phyloP scores from a whole-genome alignment of 2,113 vertebrate genomes.

The Rhinoderma darwinii region DNA sequence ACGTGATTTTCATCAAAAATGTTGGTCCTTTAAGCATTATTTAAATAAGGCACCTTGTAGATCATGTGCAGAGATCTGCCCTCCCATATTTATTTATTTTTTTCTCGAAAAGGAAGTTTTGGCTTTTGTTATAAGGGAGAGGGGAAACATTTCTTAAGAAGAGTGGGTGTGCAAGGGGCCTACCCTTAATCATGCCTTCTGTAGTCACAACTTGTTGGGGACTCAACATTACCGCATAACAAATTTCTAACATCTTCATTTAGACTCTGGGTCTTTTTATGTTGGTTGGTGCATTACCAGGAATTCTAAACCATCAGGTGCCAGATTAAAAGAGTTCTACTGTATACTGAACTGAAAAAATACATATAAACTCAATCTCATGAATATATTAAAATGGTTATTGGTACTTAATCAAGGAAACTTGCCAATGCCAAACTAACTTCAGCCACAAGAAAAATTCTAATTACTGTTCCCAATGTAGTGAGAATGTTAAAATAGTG shows the following conservation, averaged over 20 bases:
- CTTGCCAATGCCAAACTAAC: conserved; percentile 35
- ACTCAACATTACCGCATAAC: background rate
- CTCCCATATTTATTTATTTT: too few relatives aligned
- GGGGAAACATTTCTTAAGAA: too few relatives aligned
- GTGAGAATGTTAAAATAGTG: conserved; percentile 52
- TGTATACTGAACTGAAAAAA: background rate
- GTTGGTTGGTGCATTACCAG: background rate
- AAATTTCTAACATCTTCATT: background rate
- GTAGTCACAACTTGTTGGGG: background rate
- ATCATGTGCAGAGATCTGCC: too few relatives aligned
- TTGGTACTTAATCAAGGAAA: conserved; percentile 14
- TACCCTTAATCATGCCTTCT: background rate
- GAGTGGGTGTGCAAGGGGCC: too few relatives aligned
- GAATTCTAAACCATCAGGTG: background rate
- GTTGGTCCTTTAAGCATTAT: too few relatives aligned
- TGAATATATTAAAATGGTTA: background rate
- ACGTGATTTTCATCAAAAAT: too few relatives aligned
- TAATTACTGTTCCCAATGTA: conserved; percentile 46
- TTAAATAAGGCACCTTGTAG: too few relatives aligned
- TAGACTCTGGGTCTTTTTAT: background rate
- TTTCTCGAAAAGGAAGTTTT: too few relatives aligned
- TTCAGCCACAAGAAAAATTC: conserved; percentile 58
- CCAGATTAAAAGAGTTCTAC: background rate
- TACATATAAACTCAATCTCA: background rate
- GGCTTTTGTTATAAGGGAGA: too few relatives aligned